Evolutionary conservation across 1,140 invertebrate species (phyloP).

Genomic region (Formica selysi): DNA sequence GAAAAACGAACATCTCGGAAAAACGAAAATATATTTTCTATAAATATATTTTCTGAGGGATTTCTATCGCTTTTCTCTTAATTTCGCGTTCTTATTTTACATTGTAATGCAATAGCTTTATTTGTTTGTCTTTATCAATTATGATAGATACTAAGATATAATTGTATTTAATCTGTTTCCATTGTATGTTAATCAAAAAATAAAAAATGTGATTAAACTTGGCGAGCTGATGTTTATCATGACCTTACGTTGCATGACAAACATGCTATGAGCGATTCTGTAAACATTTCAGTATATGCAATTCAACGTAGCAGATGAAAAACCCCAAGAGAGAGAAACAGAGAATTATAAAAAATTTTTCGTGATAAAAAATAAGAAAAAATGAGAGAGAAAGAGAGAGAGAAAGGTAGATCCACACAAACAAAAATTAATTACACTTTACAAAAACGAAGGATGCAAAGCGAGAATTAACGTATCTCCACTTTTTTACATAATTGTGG

Average conservation of each 20-base stretch:
- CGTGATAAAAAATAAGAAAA: conserved; percentile 28
- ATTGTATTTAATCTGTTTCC: not conserved
- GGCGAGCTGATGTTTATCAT: not conserved
- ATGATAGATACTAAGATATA: not conserved
- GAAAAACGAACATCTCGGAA: not conserved
- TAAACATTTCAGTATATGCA: not conserved
- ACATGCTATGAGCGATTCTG: conserved; percentile 10
- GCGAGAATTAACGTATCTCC: conserved; percentile 14
- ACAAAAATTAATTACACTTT: conserved; percentile 14
- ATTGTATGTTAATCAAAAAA: not conserved
- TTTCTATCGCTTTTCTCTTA: not conserved
- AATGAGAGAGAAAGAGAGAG: conserved; percentile 1
- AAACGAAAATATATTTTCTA: not conserved
- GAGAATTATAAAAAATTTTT: not conserved
- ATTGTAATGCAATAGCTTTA: not conserved
- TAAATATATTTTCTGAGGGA: too few species aligned
- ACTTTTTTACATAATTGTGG: conserved; percentile 26
- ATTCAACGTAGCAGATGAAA: conserved; percentile 15
- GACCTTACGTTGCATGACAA: conserved; percentile 13
- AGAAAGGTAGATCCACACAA: not conserved
- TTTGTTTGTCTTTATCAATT: not conserved
- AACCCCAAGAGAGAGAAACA: conserved; percentile 24
- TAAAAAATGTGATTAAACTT: not conserved
- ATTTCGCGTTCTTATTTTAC: not conserved
- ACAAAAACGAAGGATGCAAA: not conserved